These are phyloP conservation scores for Oncorhynchus mykiss DNA, from an alignment of 2,113 vertebrate species.

Conservation along the genomic window DNA sequence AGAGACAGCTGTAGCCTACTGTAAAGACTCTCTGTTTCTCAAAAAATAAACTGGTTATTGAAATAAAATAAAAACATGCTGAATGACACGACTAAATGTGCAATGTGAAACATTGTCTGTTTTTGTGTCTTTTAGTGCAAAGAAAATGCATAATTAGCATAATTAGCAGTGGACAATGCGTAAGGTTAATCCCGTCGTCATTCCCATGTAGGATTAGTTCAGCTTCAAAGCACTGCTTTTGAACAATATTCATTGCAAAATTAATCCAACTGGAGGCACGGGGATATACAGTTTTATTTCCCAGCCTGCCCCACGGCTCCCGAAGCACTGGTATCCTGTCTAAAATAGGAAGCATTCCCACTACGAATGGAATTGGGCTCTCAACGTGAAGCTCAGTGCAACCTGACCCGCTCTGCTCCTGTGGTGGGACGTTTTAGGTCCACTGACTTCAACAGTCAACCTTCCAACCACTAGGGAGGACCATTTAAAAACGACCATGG, in stretches of 20 bases:
- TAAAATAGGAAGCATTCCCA: constrained; percentile 21
- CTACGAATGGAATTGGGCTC: constrained; percentile 25
- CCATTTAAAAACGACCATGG: not conserved
- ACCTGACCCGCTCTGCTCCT: constrained; percentile 25
- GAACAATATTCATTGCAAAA: constrained; percentile 31
- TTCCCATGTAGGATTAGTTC: constrained; percentile 46
- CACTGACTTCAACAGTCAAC: not conserved
- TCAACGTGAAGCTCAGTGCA: constrained; percentile 41
- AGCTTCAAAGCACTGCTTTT: constrained; percentile 28
- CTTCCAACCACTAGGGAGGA: not conserved
- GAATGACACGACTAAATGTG: not conserved
- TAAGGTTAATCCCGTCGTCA: constrained; percentile 15
- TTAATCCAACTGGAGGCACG: too few species aligned
- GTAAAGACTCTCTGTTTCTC: not conserved
- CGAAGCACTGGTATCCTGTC: not conserved
- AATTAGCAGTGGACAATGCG: too few species aligned
- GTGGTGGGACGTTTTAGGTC: not conserved
- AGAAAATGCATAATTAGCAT: too few species aligned
- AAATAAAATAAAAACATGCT: not conserved
- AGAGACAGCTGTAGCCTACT: constrained; percentile 13
- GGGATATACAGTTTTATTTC: not conserved
- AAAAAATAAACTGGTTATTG: not conserved
- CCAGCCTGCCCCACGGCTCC: constrained; percentile 9
- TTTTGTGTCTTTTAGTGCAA: too few species aligned
- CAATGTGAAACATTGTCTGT: too few species aligned